Evolutionary conservation across 2,888 invertebrate genomes (phyloP).

Genomic region (Heteropelma amictum): DNA sequence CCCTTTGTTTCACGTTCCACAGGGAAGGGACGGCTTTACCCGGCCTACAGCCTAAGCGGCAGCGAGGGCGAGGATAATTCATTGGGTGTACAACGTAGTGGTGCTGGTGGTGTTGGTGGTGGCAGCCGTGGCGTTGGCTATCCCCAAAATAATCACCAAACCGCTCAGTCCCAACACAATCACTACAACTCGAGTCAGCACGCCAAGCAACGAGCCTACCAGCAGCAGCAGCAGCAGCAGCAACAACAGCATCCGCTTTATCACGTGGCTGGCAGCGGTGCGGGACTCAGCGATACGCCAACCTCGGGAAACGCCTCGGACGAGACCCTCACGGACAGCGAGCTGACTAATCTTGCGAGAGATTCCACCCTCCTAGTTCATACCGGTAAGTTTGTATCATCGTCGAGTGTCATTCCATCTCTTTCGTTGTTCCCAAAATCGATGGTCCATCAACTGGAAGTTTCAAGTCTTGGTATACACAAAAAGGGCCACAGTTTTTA

Average conservation of each 20-base stretch:
- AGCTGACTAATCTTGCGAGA: slow-evolving; percentile 87
- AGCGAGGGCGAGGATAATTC: slow-evolving; percentile 84
- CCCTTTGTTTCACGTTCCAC: slow-evolving; percentile 62
- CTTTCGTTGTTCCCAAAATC: no score
- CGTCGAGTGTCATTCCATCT: neutral
- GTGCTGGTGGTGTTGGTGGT: slow-evolving; percentile 70
- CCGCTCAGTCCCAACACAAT: slow-evolving; percentile 74
- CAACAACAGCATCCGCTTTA: slow-evolving; percentile 77
- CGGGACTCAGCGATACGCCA: slow-evolving; percentile 88
- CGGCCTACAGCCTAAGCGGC: slow-evolving; percentile 88
- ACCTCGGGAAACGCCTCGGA: slow-evolving; percentile 85
- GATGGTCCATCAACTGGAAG: no score
- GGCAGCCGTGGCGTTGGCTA: slow-evolving; percentile 79
- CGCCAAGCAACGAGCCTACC: slow-evolving; percentile 80
- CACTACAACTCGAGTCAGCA: slow-evolving; percentile 74
- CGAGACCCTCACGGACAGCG: slow-evolving; percentile 91
- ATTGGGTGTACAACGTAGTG: slow-evolving; percentile 69
- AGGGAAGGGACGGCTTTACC: slow-evolving; percentile 91
- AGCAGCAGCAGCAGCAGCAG: slow-evolving; percentile 75
- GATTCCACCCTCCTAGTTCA: slow-evolving; percentile 90
- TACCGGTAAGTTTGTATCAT: slow-evolving; percentile 83
- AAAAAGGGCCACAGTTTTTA: no score
- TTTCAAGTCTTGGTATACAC: no score
- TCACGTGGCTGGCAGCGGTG: slow-evolving; percentile 78
- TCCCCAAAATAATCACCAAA: slow-evolving; percentile 76